Conservation (phyloP, 2,797 vertebrate species). For the Crax fasciolata region DNA sequence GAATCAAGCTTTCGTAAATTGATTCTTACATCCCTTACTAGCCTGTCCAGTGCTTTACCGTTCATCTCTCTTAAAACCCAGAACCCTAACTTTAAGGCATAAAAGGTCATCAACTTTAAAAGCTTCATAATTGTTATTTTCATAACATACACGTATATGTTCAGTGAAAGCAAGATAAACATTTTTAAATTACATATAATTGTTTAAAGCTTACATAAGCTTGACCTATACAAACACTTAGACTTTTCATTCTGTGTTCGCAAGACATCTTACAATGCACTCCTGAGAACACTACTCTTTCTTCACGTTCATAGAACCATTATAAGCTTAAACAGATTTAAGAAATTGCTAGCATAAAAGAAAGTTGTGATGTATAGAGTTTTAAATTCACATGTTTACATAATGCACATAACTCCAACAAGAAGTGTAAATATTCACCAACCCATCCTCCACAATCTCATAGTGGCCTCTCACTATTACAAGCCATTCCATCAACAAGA, state of each 20-base stretch:
- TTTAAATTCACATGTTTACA: not conserved
- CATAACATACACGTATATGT: not conserved
- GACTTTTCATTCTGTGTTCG: not conserved
- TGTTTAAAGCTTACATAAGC: not conserved
- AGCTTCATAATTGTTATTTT: not conserved
- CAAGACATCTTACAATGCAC: not conserved
- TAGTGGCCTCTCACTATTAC: not conserved
- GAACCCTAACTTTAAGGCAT: not conserved
- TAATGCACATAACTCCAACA: not conserved
- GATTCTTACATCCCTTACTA: not conserved
- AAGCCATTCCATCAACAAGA: not conserved
- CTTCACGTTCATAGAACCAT: not conserved
- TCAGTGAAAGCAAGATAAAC: not conserved
- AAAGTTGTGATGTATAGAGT: not conserved
- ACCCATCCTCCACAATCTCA: not conserved
- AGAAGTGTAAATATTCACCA: not conserved
- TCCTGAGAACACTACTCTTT: not conserved
- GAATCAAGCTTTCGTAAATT: not conserved
- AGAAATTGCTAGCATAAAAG: not conserved
- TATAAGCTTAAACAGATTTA: not conserved
- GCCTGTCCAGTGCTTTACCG: not conserved
- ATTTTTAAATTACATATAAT: accelerated
- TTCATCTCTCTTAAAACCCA: not conserved
- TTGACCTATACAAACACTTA: not conserved
- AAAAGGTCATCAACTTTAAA: not conserved